Evolutionary conservation across 37 sponge, comb jelly and placozoan genomes (phyloP), one percentile per base, ranked within the genome.

Genomic region (Tethya wilhelma): DNA sequence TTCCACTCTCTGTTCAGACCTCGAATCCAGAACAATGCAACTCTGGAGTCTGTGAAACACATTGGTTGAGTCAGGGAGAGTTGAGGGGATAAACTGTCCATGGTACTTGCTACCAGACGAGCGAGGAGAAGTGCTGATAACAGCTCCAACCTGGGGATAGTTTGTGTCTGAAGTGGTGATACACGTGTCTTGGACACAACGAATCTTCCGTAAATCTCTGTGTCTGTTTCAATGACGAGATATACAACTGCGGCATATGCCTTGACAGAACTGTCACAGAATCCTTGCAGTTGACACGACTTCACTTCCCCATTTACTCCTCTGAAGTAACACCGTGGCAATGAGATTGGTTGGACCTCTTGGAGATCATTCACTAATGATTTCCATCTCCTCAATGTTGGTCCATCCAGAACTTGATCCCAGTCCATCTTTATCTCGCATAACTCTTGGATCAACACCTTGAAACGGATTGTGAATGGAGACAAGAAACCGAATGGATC

Each of bases 201-300:
- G n/a, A n/a, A n/a, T n/a, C n/a, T n/a, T n/a, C n/a, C n/a, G n/a
- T n/a, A n/a, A n/a, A n/a, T n/a, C n/a, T n/a, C 34, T 34, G 17
- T 39, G 4, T 8, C 29, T 22, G 71, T 68, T 25, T 69, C 39
- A 17, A 44, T 45, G 42, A 69, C 41, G 23, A 80, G 39, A 33
- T 80, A 68, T 23, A 80, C 60, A 22, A 80, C 71, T 30, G 71
- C 80, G 4, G 80, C 80, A 59, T 80, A 80, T n/a, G 71, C 80
- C 29, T n/a, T 29, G 6, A 22, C 20, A 32, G 82, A 71, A 32
- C 73, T 74, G 38, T 82, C 53, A 44, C 82, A 72, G 36, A 71
- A 82, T 59, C 74, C 82, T 58, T 39, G 45, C 45, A 82, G 64
- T n/a, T 2, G 11, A 34, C 33, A 68, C 5, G 42, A 56, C 23